phyloP scores from a whole-genome alignment of 2,113 vertebrate genomes.

The Toxotes chatareus region DNA sequence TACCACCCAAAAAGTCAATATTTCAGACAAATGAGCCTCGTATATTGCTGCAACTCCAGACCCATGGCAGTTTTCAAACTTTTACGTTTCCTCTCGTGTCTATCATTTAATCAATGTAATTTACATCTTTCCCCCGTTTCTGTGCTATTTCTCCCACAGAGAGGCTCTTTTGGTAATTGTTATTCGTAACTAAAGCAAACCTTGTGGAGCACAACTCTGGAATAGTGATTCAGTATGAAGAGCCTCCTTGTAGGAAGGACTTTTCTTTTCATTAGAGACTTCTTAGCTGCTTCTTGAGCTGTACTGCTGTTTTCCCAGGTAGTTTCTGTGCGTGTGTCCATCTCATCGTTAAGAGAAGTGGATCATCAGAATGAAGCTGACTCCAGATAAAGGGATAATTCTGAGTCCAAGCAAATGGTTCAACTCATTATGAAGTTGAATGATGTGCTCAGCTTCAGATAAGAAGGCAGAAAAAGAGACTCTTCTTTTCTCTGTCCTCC shows the following conservation, averaged over 20 bases:
- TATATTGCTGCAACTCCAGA: background rate
- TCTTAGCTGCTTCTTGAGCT: background rate
- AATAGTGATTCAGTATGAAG: constrained; percentile 1
- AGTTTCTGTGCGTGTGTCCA: background rate
- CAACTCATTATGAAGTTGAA: constrained; percentile 61
- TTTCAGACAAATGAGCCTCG: background rate
- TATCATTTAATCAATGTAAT: background rate
- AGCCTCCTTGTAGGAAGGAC: background rate
- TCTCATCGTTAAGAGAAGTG: constrained; percentile 1
- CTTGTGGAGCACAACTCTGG: background rate
- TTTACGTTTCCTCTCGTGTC: background rate
- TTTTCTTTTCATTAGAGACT: constrained; percentile 25
- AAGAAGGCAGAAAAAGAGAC: constrained; percentile 37
- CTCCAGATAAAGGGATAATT: constrained; percentile 47
- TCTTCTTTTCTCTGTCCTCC: background rate
- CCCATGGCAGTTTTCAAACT: background rate
- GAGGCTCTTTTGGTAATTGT: background rate
- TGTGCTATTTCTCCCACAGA: constrained; percentile 1
- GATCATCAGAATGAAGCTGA: constrained; percentile 36
- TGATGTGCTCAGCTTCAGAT: constrained; percentile 36
- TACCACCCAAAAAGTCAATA: background rate
- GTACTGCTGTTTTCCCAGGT: background rate
- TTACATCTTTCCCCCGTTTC: constrained; percentile 11
- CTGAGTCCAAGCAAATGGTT: constrained; percentile 51
- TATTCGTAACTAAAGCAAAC: background rate